A percentile compares a stretch with the other conserved stretches of the same genome.
Conservation (phyloP, 2,113 vertebrate genomes). For the Sander lucioperca region DNA sequence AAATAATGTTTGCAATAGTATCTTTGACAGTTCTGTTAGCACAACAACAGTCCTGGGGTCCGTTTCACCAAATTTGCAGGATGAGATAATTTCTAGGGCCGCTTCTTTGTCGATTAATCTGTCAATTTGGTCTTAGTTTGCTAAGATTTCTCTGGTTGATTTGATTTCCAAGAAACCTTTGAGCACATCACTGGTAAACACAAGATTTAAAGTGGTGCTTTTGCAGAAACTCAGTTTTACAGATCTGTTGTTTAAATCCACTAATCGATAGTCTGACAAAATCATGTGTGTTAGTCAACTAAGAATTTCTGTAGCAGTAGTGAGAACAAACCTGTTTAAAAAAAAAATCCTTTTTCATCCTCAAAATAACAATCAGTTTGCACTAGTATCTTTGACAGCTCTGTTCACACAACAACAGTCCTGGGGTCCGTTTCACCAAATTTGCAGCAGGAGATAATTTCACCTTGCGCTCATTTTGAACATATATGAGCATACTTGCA, state of each 20-base stretch:
- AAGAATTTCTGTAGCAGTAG: too few species aligned
- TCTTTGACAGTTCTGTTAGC: background rate
- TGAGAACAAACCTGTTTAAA: too few species aligned
- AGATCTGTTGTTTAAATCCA: too few species aligned
- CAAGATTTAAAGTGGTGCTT: too few species aligned
- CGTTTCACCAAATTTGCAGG: background rate
- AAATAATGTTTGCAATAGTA: background rate
- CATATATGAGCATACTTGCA: background rate
- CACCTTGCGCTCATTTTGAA: background rate
- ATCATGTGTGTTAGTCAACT: too few species aligned
- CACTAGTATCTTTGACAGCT: background rate
- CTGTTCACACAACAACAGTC: background rate
- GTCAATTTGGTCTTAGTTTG: too few species aligned
- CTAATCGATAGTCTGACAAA: too few species aligned
- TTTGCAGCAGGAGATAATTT: background rate
- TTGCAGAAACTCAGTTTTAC: too few species aligned
- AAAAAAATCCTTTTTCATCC: background rate
- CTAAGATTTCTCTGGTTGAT: too few species aligned
- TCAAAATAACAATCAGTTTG: background rate
- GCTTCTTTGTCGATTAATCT: too few species aligned
- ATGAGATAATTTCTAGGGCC: background rate
- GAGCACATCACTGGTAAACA: too few species aligned
- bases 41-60: background rate
- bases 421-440: background rate
- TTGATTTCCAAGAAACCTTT: too few species aligned